These are phyloP conservation scores for Pangasius djambal DNA, from an alignment of 2,797 vertebrate species.

Conservation along the genomic window DNA sequence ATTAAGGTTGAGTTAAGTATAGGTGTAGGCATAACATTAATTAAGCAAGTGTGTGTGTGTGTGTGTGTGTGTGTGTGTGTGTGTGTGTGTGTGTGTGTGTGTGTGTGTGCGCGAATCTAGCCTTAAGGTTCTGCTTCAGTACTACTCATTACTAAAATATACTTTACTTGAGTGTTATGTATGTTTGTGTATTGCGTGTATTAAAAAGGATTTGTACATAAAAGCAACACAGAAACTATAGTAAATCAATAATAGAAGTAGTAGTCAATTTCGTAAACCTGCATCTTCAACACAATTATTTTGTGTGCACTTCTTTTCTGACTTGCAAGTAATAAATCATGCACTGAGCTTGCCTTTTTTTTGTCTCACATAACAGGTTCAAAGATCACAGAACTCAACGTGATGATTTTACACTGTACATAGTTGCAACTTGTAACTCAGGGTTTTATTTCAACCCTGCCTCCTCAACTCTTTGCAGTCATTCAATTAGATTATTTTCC, in stretches of 20 bases:
- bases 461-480: not conserved
- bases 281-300: not conserved
- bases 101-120: not conserved
- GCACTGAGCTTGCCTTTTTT: not conserved
- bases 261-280: not conserved
- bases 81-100: not conserved
- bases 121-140: not conserved
- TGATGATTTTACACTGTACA: not conserved
- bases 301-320: not conserved
- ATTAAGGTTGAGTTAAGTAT: not conserved
- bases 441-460: not conserved
- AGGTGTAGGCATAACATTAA: not conserved
- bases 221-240: not conserved
- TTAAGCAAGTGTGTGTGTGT: not conserved
- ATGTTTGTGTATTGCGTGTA: not conserved
- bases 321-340: not conserved
- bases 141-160: not conserved
- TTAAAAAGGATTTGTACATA: not conserved
- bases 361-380: not conserved
- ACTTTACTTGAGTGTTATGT: not conserved
- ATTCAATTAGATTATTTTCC: not conserved
- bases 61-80: not conserved
- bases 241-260: not conserved
- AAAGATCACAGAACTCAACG: not conserved
- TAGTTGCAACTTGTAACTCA: not conserved